These are phyloP conservation scores for Hymenochirus boettgeri DNA, from an alignment of 2,113 vertebrate species.

Conservation along the genomic window DNA sequence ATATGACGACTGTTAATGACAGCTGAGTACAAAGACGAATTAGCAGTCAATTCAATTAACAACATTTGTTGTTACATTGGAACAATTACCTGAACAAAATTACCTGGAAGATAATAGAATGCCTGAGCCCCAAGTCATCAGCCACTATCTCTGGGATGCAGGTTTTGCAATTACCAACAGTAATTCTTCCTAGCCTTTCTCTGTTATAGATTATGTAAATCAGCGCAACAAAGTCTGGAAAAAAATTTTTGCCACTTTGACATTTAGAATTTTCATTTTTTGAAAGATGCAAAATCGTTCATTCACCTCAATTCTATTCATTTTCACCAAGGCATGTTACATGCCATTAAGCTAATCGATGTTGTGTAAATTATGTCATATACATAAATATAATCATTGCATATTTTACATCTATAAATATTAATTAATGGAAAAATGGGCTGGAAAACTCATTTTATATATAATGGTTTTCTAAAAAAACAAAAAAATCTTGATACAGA, in stretches of 20 bases:
- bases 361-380: too few species aligned
- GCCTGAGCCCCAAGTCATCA: slow-evolving; percentile 20
- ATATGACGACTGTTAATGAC: too few species aligned
- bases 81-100: slow-evolving; percentile 31
- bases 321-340: neutral
- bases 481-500: too few species aligned
- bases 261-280: neutral
- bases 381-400: too few species aligned
- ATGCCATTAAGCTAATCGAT: slow-evolving; percentile 1
- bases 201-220: slow-evolving; percentile 13
- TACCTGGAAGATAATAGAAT: slow-evolving; percentile 25
- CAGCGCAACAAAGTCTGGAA: neutral
- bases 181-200: slow-evolving; percentile 15
- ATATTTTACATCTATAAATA: too few species aligned
- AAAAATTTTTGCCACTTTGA: neutral
- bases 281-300: neutral
- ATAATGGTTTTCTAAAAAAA: too few species aligned
- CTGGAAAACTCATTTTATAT: too few species aligned
- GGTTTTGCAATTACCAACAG: slow-evolving; percentile 17
- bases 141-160: slow-evolving; percentile 23
- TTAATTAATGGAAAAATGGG: too few species aligned
- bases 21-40: too few species aligned
- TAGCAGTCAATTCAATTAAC: too few species aligned
- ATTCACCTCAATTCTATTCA: neutral
- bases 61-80: slow-evolving; percentile 14